Evolutionary conservation across 2,797 vertebrate species (phyloP), one percentile per base, ranked within the genome.

Genomic region (Labeo calbasu): DNA sequence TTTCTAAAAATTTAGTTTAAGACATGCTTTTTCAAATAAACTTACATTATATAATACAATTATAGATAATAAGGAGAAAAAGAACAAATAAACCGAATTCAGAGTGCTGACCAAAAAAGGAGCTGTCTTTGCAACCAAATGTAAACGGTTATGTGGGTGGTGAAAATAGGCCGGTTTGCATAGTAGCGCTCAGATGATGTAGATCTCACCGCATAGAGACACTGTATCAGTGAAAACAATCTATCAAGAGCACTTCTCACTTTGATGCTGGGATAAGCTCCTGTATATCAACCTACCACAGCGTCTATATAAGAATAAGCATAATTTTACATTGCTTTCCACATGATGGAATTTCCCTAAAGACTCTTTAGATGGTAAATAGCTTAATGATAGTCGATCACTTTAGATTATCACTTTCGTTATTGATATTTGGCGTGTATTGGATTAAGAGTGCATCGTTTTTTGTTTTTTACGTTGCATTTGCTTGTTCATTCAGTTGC

Each of bases 111-210:
- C 36, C 7, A 69, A 55, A 83, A 76, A 77, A 77, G 32, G 32
- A 76, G 71, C 48, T 65, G 80, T 25, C 40, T 61, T 61, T 61
- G 55, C 43, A 65, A 23, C 5, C 12, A 59, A 57, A 66, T 51
- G 63, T 79, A 13, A 55, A 32, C 0, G 5, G 73, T 32, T 61
- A 84, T 83, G 87, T 86, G 86, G 86, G 86, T 50, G 9, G 40
- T 51, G 65, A 73, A 87, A 86, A 77, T 82, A 87, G 84, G 86
- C 28, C 83, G 32, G 9, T 57, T 83, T 55, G 15, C 68, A 84
- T 3, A 23, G 46, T 53, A 40, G 77, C 10, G 11, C 6, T 59
- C 12, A 36, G 11, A 50, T 59, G 55, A 46, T 19, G 7, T 59
- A 66, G 6, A 55, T 50, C 55, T 84, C n/a, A 72, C 68, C 57